Evolutionary conservation across 1,140 invertebrate species (phyloP), one percentile per base, ranked within the genome.

Genomic region (Physella acuta): DNA sequence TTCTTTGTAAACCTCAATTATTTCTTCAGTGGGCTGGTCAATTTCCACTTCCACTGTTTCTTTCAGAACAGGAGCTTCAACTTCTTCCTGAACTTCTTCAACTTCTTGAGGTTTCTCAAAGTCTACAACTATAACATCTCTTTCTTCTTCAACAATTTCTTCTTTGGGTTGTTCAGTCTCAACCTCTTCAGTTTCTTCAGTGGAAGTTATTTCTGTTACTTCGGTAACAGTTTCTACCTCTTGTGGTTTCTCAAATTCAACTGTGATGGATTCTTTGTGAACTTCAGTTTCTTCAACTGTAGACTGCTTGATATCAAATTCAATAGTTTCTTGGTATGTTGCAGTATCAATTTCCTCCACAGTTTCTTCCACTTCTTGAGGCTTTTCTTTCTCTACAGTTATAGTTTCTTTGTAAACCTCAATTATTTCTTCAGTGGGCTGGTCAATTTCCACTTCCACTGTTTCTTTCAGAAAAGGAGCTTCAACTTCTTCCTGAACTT

Each of bases 391-490:
- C n/a, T 49, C 44, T 14, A 49, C 44, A 49, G n/a, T 49, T 14
- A 49, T 49, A 14, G 44, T 49, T 49, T 49, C 44, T 49, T 49
- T 49, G n/a, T 11, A 14, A 14, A 14, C 44, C n/a, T 49, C 44
- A 49, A 49, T n/a, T 49, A n/a, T 49, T 49, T 49, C 44, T n/a
- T 49, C 44, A 14, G 11, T 11, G 44, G 44, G 44, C 44, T 49
- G 44, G 11, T 49, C 44, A 14, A n/a, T 49, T 49, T 49, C 44
- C 11, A n/a, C 44, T 49, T 49, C 44, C 11, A n/a, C n/a, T 49
- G 44, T 49, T 49, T 49, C 44, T n/a, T 49, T n/a, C 11, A n/a
- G 11, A 49, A 52, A 61, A 56, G 24, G 56, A 34, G 60, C 66
- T 28, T 61, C 30, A 20, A 36, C 34, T 31, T 33, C 39, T 30